Evolutionary conservation across 2,797 vertebrate genomes (phyloP), one percentile per base, ranked within the genome.

Genomic region (Numenius phaeopus): DNA sequence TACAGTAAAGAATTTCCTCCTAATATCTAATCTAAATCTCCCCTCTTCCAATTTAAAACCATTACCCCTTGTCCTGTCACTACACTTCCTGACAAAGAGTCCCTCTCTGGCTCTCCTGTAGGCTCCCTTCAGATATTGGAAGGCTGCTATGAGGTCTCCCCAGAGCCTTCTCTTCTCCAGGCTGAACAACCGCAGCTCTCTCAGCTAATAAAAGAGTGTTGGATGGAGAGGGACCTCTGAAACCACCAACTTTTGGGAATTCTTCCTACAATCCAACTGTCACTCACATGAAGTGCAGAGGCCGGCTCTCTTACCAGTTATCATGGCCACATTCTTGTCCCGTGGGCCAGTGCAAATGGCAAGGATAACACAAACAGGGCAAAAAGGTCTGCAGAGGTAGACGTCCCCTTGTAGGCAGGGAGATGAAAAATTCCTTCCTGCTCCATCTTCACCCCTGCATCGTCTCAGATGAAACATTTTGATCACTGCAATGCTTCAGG

Each of bases 271-370:
- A 7, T 47, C 14, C 3, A 1, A 8, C 73, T 58, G n/a, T 67
- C 37, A 37, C 40, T 16, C 18, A 64, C 46, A 47, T 9, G 34
- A 65, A 57, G 73, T 8, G 58, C 5, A 49, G 54, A 88, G 13
- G 24, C 10, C 30, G 83, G 29, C 12, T 62, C 1, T 50, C 8
- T 40, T 4, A n/a, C 7, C 26, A n/a, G 46, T 6, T 58, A 19
- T 10, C 57, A 32, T 2, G 30, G 29, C 6, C 59, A 11, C 4
- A 5, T 14, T 21, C 19, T 54, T 72, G 26, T 69, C 58, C 62
- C 0, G 0, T 19, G 59, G 64, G 44, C 23, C 50, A 55, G n/a
- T 6, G 14, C 3, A 52, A 83, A 37, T 3, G 10, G 49, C n/a
- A 42, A 47, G 42, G 49, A 20, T 40, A 23, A 18, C n/a, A 47